Evolutionary conservation across 2,888 invertebrate species (phyloP), one percentile per base, ranked within the genome.

Genomic region (Polydrusus pterygomalis): DNA sequence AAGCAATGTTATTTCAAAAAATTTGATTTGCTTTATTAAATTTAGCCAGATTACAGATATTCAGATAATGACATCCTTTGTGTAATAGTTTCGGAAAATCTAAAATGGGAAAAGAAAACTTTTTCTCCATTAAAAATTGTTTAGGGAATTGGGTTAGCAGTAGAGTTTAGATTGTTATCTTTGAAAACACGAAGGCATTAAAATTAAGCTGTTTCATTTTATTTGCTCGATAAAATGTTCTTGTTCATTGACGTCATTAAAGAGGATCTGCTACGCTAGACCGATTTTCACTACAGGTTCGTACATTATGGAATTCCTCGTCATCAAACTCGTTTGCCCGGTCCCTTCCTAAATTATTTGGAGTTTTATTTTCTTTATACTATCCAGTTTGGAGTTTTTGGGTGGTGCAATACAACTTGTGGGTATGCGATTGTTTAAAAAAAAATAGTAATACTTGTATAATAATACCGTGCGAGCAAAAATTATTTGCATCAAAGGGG

Each of bases 71-170:
- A 25, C 54, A 54, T 54, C 49, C 20, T 49, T 49, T 10, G 18
- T 18, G 25, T 25, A 54, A 20, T 54, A 25, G 20, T 25, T 25
- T 25, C 20, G 54, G 6, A 25, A 54, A 25, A 25, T 13, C 10
- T 25, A 20, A 13, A 54, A 54, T 25, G 0, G 25, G 9, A 25
- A 54, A 54, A 25, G 54, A 54, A 54, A 54, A 25, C 25, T 54
- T 11, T 54, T 54, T 54, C 25, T 54, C 13, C 10, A 54, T 10
- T 11, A 25, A 54, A 25, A 25, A 54, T 9, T 25, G 54, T 11
- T 54, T 25, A 54, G 54, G 25, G 54, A 54, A 54, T 54, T 54
- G 54, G 25, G 54, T 54, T 54, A 54, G 54, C 54, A 54, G 25
- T 54, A 25, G 25, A 20, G 20, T 54, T 54, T 54, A 54, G 54